Conservation (phyloP, 2,888 invertebrate genomes). For the Troides oblongomaculatus region DNA sequence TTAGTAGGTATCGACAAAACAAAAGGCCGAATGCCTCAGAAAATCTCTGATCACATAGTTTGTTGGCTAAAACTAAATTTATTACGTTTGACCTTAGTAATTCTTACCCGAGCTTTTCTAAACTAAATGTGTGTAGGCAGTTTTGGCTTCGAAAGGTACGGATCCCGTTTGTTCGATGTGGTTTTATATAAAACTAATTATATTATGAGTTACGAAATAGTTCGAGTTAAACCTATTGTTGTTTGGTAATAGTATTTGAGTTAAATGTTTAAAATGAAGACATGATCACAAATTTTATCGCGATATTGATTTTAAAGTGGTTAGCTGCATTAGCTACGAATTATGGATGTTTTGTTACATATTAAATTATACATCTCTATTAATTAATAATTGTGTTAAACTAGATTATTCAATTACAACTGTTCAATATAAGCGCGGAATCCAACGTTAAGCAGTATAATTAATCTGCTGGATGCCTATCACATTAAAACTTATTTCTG, state of each 20-base stretch:
- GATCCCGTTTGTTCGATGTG: conserved; percentile 57
- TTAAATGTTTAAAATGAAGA: background rate
- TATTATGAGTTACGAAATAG: conserved; percentile 75
- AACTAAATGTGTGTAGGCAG: conserved; percentile 68
- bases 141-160: conserved; percentile 70
- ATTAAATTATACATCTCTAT: conserved; percentile 1
- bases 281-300: background rate
- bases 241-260: background rate
- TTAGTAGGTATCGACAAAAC: conserved; percentile 76
- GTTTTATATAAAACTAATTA: conserved; percentile 73
- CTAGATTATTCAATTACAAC: background rate
- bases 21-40: conserved; percentile 67
- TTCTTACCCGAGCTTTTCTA: conserved; percentile 73
- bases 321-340: background rate
- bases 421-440: conserved; percentile 14
- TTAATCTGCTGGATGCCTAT: conserved; percentile 42
- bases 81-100: conserved; percentile 78
- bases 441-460: conserved; percentile 22
- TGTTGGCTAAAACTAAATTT: conserved; percentile 76
- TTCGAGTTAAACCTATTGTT: conserved; percentile 38
- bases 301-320: background rate
- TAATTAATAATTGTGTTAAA: background rate
- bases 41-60: conserved; percentile 76
- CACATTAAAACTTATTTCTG: conserved; percentile 62
- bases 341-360: background rate